A percentile compares a stretch with the other conserved stretches of the same genome.
These are phyloP conservation scores for Heterocephalus glaber DNA, from an alignment of 2,113 vertebrate genomes.

Conservation along the genomic window DNA sequence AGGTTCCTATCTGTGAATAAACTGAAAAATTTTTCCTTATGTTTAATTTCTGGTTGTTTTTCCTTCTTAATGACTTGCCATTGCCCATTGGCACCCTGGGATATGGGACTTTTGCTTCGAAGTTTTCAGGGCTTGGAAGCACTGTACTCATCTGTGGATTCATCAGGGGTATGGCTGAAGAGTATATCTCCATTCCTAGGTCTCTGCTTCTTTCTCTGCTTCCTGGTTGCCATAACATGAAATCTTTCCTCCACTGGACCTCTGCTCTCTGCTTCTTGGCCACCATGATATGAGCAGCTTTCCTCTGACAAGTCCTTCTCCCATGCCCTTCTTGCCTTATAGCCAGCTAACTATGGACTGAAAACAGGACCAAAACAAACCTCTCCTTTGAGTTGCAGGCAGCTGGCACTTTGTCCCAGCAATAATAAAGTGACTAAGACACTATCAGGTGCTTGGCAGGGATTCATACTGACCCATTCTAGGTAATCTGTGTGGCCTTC, in stretches of 20 bases:
- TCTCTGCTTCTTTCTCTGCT: background rate
- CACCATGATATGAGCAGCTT: background rate
- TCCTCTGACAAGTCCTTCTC: background rate
- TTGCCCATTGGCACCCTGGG: too few relatives aligned
- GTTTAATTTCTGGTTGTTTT: too few relatives aligned
- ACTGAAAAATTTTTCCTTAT: too few relatives aligned
- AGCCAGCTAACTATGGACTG: background rate
- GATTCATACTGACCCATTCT: rapidly evolving
- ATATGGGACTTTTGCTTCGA: too few relatives aligned
- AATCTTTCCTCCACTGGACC: background rate
- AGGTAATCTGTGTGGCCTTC: rapidly evolving
- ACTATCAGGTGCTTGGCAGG: background rate
- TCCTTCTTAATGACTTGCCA: too few relatives aligned
- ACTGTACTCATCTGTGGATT: background rate
- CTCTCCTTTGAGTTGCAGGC: background rate
- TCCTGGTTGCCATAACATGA: background rate
- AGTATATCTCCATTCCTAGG: background rate
- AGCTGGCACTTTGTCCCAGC: background rate
- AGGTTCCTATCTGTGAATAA: too few relatives aligned
- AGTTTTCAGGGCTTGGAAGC: too few relatives aligned
- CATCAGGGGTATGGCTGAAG: background rate
- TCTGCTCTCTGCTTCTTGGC: background rate
- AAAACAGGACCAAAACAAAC: background rate
- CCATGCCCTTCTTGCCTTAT: background rate
- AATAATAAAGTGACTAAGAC: background rate